Base-by-base conservation (phyloP, 2,113 vertebrate genomes). In the Dolichotis patagonum region DNA sequence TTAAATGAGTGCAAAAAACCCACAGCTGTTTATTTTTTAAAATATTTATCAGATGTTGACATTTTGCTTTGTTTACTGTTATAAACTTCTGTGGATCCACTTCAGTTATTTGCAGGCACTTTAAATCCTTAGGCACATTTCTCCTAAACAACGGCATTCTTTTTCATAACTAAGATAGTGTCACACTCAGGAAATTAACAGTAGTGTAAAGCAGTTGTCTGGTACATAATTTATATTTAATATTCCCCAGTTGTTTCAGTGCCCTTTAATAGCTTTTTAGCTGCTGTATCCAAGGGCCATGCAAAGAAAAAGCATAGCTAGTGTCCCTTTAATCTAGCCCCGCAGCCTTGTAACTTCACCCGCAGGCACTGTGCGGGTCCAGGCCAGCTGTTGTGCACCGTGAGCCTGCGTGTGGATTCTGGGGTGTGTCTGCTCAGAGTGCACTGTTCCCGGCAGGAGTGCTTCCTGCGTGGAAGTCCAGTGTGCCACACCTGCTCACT, bases 101-200 rank as follows among this genome's bases (percentile, higher is more conserved):
- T 80, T 77, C 46, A 86, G 52, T 91, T 91, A 75, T 43, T 46
- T 84, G 30, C 11, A 78, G 41, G 73, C 52, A 89, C 4, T 49
- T 82, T 19, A 71, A 75, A 67, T 69, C 62, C 12, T 49, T 93
- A 12, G 71, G 22, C 38, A 19, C 65, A 19, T 75, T 78, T 75
- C 13, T 94, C n/a, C 65, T 92, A 71, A 91, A 84, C 87, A 54
- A 14, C 80, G 60, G 63, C 80, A 38, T 77, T 91, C 35, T 92
- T 87, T 71, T 93, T 16, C 7, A 5, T n/a, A 81, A 82, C 52
- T 52, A 24, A 95, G 88, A 91, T 62, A 35, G 28, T 80, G 49
- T 82, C 80, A 91, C 3, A 75, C 12, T 38, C 32, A 32, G 28
- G 87, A 92, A 71, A 5, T 77, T 60, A 88, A 60, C 41, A 58